A percentile compares a stretch with the other conserved stretches of the same genome.
phyloP scores from a whole-genome alignment of 2,888 invertebrate species.

The Conchocele bisecta region DNA sequence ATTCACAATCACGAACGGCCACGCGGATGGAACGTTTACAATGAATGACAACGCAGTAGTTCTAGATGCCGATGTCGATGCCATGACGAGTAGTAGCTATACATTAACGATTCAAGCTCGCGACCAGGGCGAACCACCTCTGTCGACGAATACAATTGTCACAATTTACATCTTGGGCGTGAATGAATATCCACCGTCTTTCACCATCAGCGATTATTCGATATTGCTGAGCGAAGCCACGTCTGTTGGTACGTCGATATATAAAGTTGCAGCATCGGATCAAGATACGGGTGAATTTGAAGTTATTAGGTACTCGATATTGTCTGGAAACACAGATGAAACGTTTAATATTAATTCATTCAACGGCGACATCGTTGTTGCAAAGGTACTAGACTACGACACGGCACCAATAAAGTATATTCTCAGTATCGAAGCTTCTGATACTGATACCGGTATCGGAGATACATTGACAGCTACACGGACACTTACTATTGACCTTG shows the following conservation, averaged over 20 bases:
- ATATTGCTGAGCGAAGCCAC: slow-evolving; percentile 62
- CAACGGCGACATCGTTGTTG: slow-evolving; percentile 66
- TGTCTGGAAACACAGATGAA: slow-evolving; percentile 29
- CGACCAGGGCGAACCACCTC: slow-evolving; percentile 66
- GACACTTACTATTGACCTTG: slow-evolving; percentile 55
- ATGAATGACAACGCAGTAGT: slow-evolving; percentile 52
- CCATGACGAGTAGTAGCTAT: slow-evolving; percentile 63
- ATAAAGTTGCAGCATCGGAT: slow-evolving; percentile 64
- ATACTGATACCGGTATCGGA: slow-evolving; percentile 46
- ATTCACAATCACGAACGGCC: slow-evolving; percentile 65
- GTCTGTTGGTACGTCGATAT: slow-evolving; percentile 60
- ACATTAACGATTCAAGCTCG: slow-evolving; percentile 63
- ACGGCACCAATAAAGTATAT: slow-evolving; percentile 47
- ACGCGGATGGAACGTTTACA: slow-evolving; percentile 58
- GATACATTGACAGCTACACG: slow-evolving; percentile 43
- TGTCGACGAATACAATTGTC: slow-evolving; percentile 60
- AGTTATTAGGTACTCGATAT: slow-evolving; percentile 44
- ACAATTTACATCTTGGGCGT: slow-evolving; percentile 64
- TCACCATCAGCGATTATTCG: slow-evolving; percentile 54
- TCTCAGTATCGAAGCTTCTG: slow-evolving; percentile 60
- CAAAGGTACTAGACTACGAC: slow-evolving; percentile 71
- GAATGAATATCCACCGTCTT: slow-evolving; percentile 72
- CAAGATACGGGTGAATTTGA: slow-evolving; percentile 62
- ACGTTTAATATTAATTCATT: slow-evolving; percentile 59
- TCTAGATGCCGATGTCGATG: slow-evolving; percentile 63